Percentiles rank a stretch among this genome's conserved stretches.
Conservation (phyloP, 2,888 invertebrate species). For the Liodrosophila aerea region DNA sequence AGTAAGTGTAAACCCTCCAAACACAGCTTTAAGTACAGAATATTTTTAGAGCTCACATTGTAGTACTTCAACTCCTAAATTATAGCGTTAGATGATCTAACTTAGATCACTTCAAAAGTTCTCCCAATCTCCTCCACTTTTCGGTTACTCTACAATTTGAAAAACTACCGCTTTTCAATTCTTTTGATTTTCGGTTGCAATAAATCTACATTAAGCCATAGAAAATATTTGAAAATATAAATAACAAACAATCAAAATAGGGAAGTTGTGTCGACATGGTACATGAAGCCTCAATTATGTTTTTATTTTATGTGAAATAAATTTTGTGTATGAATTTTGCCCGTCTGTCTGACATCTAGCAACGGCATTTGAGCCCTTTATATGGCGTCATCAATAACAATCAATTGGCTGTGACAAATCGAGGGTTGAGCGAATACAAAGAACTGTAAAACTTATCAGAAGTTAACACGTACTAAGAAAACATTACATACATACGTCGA, state of each 20-base stretch:
- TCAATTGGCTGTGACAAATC: slow-evolving; percentile 76
- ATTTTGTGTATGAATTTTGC: slow-evolving; percentile 7
- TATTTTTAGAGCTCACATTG: neutral
- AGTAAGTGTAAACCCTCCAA: slow-evolving; percentile 6
- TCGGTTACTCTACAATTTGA: no score
- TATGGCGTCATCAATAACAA: slow-evolving; percentile 69
- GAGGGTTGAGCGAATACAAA: slow-evolving; percentile 14
- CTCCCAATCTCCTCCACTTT: no score
- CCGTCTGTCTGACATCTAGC: slow-evolving; percentile 38
- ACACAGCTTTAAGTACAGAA: neutral
- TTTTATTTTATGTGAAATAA: slow-evolving; percentile 10
- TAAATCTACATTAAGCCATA: slow-evolving; percentile 8
- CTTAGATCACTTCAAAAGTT: no score
- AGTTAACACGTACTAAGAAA: neutral
- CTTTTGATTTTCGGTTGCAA: neutral
- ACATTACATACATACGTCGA: neutral
- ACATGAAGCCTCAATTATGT: slow-evolving; percentile 47
- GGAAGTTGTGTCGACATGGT: slow-evolving; percentile 54
- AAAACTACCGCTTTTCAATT: no score
- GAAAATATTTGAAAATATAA: slow-evolving; percentile 32
- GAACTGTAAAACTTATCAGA: neutral
- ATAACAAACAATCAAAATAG: slow-evolving; percentile 42
- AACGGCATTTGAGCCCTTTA: slow-evolving; percentile 36
- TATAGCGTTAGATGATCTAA: no score
- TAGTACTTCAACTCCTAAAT: no score